These are phyloP conservation scores for Phrynocephalus versicolor DNA, from an alignment of 2,113 vertebrate species.

Conservation along the genomic window DNA sequence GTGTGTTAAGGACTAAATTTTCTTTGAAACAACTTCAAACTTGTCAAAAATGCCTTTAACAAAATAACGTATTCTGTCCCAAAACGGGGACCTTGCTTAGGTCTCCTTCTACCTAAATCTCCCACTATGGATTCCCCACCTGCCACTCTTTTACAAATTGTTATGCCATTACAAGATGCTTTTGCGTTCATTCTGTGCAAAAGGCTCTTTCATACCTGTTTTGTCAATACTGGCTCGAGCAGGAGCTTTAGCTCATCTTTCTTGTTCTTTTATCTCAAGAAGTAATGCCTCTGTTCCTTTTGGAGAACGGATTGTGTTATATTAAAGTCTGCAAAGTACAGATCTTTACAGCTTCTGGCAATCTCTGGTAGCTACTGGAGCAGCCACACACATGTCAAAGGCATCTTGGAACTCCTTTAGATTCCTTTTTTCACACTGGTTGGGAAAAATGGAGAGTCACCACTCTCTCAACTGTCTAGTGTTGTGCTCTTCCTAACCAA, in stretches of 20 bases:
- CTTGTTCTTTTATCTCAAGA: neutral
- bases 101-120: neutral
- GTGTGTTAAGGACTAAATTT: neutral
- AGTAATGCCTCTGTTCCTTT: neutral
- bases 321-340: neutral
- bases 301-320: too few species aligned
- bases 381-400: neutral
- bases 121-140: neutral
- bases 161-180: neutral
- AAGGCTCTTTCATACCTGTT: fast-evolving
- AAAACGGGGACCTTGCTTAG: neutral
- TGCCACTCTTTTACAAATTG: fast-evolving
- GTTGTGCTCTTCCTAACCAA: too few species aligned
- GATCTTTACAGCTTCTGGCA: neutral
- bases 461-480: too few species aligned
- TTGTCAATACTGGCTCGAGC: too few species aligned
- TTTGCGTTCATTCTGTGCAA: fast-evolving
- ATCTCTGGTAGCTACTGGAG: too few species aligned
- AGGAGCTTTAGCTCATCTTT: neutral
- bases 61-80: neutral
- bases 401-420: neutral
- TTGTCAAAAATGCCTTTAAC: neutral
- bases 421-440: neutral
- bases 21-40: neutral
- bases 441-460: too few species aligned